These are phyloP conservation scores for Syngnathus acus DNA, from an alignment of 2,797 vertebrate species.

Conservation along the genomic window DNA sequence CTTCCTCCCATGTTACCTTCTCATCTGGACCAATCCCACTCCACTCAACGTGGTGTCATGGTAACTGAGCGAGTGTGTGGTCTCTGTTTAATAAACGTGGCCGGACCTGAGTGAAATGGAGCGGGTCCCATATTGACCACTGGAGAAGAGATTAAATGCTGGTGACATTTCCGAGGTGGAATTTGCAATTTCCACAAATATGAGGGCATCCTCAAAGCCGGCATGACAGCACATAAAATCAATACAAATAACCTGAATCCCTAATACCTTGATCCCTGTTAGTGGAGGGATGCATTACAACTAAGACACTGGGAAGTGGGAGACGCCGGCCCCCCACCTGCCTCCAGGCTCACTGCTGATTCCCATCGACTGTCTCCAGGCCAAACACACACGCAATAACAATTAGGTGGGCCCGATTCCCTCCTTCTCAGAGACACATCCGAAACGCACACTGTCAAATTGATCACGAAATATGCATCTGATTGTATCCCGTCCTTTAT, in stretches of 20 bases:
- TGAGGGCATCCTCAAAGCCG: slow-evolving; percentile 83
- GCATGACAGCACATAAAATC: slow-evolving; percentile 96
- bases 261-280: slow-evolving; percentile 98
- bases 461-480: background rate
- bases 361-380: slow-evolving; percentile 81
- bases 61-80: slow-evolving; percentile 62
- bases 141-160: slow-evolving; percentile 87
- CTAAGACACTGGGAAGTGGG: slow-evolving; percentile 75
- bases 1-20: slow-evolving; percentile 52
- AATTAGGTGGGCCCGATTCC: slow-evolving; percentile 77
- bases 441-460: slow-evolving; percentile 15
- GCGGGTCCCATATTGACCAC: slow-evolving; percentile 82
- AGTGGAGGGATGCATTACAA: slow-evolving; percentile 91
- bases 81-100: slow-evolving; percentile 80
- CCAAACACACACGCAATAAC: slow-evolving; percentile 77
- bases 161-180: slow-evolving; percentile 98
- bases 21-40: slow-evolving; percentile 30
- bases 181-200: slow-evolving; percentile 99
- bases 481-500: background rate
- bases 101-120: slow-evolving; percentile 33
- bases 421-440: slow-evolving; percentile 42
- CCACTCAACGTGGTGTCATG: slow-evolving; percentile 48
- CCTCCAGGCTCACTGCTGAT: slow-evolving; percentile 62
- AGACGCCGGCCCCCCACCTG: slow-evolving; percentile 54
- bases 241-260: slow-evolving; percentile 99